Evolutionary conservation across 2,113 vertebrate genomes (phyloP).

Genomic region (Aptenodytes patagonicus): DNA sequence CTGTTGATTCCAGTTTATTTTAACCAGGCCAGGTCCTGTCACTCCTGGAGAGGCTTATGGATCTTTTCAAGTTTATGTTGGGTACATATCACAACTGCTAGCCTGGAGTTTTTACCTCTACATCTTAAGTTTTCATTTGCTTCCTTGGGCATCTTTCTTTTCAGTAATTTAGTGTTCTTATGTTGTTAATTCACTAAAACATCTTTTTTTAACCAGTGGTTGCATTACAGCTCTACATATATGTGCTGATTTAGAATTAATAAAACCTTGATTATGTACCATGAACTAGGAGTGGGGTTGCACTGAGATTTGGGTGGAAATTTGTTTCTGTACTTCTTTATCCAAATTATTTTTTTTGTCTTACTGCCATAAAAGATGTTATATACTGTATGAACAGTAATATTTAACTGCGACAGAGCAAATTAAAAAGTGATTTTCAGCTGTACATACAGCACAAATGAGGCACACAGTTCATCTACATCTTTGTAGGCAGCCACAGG

Average conservation of each 20-base stretch:
- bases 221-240: not conserved
- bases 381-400: not conserved
- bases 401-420: slow-evolving; percentile 19
- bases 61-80: not conserved
- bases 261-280: not conserved
- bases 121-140: not conserved
- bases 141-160: not conserved
- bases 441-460: not conserved
- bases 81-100: not conserved
- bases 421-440: slow-evolving; percentile 37
- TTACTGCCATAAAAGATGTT: not conserved
- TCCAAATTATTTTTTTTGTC: not conserved
- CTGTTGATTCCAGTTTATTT: rapidly evolving
- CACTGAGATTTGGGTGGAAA: not conserved
- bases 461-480: not conserved
- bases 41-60: not conserved
- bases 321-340: not conserved
- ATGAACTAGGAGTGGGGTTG: not conserved
- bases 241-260: not conserved
- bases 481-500: not conserved
- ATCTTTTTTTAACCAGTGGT: not conserved
- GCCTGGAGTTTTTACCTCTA: not conserved
- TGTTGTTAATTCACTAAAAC: not conserved
- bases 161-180: not conserved
- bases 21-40: not conserved